Conservation (phyloP, 2,113 vertebrate species). For the Sylvilagus bachmani region DNA sequence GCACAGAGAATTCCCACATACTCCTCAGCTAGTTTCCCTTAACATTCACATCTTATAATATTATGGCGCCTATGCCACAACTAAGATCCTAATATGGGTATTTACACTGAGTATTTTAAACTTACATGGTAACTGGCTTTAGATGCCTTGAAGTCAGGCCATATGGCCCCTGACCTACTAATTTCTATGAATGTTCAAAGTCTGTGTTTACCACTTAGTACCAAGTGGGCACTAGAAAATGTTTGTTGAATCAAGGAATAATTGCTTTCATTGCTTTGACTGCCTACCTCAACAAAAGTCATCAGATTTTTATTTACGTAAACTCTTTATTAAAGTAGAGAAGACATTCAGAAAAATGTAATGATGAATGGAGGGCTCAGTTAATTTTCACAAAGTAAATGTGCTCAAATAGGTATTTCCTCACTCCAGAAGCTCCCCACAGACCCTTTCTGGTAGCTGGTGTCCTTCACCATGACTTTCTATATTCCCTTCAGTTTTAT, state of each 20-base stretch:
- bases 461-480: not conserved
- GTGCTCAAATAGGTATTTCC: constrained; percentile 24
- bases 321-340: constrained; percentile 5
- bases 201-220: not conserved
- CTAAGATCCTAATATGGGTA: not conserved
- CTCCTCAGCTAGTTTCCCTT: not conserved
- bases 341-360: constrained; percentile 8
- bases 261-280: not conserved
- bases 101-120: not conserved
- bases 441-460: not conserved
- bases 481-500: constrained; percentile 52
- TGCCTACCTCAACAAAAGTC: not conserved
- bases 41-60: not conserved
- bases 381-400: constrained; percentile 33
- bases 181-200: not conserved
- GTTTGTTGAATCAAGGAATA: not conserved
- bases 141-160: not conserved
- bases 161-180: not conserved
- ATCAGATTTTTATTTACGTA: not conserved
- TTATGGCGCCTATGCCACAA: not conserved
- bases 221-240: not conserved
- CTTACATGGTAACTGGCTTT: not conserved
- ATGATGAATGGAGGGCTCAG: not conserved
- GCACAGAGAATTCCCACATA: not conserved
- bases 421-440: not conserved